Evolutionary conservation across 2,113 vertebrate species (phyloP).

Genomic region (Circaetus cinerascens): DNA sequence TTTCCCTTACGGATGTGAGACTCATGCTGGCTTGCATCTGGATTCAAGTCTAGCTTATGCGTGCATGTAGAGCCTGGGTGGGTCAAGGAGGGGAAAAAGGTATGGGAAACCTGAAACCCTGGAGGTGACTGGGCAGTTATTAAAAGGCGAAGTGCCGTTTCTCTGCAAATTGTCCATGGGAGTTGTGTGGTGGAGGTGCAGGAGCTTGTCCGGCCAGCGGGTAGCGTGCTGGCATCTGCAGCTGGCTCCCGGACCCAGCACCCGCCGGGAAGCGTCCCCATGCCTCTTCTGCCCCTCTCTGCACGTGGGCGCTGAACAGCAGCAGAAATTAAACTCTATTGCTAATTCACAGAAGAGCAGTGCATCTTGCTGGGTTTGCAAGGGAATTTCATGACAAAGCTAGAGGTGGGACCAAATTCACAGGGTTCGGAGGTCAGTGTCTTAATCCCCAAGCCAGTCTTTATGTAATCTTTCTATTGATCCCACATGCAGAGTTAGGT

Average conservation of each 20-base stretch:
- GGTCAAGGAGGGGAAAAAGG: neutral
- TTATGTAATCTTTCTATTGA: neutral
- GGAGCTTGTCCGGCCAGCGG: fast-evolving
- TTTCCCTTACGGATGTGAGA: neutral
- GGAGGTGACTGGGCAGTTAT: neutral
- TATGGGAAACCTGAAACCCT: neutral
- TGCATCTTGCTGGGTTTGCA: neutral
- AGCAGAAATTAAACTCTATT: neutral
- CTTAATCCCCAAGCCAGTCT: neutral
- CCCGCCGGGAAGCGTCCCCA: fast-evolving
- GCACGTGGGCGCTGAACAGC: neutral
- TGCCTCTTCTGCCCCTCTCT: neutral
- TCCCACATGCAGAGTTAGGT: neutral
- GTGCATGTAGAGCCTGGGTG: neutral
- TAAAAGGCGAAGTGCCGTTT: neutral
- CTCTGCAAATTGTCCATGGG: neutral
- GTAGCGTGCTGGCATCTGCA: too few relatives aligned
- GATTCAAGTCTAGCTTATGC: neutral
- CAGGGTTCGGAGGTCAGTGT: neutral
- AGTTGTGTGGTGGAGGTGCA: neutral
- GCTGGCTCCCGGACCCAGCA: neutral
- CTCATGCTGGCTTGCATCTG: neutral
- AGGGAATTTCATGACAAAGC: neutral
- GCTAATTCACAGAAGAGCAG: neutral
- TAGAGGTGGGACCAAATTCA: neutral